These are phyloP conservation scores for Chelonia mydas DNA, from an alignment of 2,797 vertebrate genomes.

Conservation along the genomic window DNA sequence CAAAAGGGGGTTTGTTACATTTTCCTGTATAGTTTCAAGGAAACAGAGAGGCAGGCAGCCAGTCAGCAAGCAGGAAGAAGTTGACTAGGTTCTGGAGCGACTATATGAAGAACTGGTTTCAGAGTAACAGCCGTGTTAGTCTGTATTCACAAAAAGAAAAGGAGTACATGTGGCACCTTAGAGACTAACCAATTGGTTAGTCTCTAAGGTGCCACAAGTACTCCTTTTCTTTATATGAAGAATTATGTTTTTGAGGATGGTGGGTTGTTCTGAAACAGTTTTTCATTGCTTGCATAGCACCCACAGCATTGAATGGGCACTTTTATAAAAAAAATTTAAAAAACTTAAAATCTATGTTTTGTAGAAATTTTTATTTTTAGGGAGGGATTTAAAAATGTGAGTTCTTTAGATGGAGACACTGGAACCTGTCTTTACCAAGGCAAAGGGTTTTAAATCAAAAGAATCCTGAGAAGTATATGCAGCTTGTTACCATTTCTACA, in stretches of 20 bases:
- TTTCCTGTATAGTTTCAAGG: background rate
- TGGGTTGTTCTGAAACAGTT: background rate
- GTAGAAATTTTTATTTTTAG: background rate
- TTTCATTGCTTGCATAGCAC: background rate
- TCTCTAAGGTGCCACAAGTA: no score
- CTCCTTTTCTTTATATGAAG: background rate
- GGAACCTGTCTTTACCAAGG: background rate
- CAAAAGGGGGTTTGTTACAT: constrained; percentile 51
- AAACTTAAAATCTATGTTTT: background rate
- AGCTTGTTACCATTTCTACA: no score
- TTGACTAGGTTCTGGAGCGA: background rate
- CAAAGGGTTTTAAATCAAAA: background rate
- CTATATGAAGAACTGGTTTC: background rate
- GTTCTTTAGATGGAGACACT: background rate
- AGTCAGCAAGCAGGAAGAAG: constrained; percentile 19
- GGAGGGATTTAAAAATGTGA: background rate
- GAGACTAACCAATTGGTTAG: no score
- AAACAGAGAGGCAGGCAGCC: background rate
- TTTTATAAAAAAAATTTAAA: background rate
- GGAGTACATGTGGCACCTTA: no score
- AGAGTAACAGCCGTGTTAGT: no score
- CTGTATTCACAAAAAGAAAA: no score
- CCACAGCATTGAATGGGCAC: background rate
- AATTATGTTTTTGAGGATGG: background rate
- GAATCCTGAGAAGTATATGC: background rate